Evolutionary conservation across 2,113 vertebrate species (phyloP).

Genomic region (Capreolus pygargus): DNA sequence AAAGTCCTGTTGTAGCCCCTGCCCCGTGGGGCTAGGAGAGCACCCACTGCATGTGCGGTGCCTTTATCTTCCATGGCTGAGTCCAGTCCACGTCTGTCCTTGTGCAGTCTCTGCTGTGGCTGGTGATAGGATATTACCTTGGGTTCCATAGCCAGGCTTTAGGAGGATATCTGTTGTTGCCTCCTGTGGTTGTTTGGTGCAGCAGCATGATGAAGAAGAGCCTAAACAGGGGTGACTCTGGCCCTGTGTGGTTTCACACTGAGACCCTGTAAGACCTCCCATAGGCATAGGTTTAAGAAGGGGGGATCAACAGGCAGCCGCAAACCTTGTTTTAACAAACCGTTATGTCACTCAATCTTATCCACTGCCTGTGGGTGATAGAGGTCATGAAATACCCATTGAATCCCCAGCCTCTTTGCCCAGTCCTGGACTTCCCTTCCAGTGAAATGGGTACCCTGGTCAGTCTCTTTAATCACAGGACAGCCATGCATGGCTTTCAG

Average conservation of each 20-base stretch:
- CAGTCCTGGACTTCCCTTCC: not conserved
- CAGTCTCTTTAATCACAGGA: not conserved
- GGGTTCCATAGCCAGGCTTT: not conserved
- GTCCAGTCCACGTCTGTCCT: not conserved
- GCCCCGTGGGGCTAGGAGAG: not conserved
- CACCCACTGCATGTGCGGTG: fast-evolving
- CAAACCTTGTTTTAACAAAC: not conserved
- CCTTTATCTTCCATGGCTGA: not conserved
- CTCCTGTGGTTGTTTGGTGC: fast-evolving
- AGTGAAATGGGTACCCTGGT: not conserved
- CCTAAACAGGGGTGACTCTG: not conserved
- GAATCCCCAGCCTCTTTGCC: not conserved
- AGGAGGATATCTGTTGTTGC: not conserved
- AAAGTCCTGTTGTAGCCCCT: not conserved
- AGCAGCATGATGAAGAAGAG: not conserved
- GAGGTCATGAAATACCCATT: not conserved
- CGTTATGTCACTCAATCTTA: not conserved
- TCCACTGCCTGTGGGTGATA: not conserved
- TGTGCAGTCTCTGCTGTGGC: not conserved
- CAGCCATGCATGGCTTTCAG: not conserved
- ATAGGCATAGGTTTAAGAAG: not conserved
- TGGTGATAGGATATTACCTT: not conserved
- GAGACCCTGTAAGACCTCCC: not conserved
- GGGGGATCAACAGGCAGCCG: fast-evolving
- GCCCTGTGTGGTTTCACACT: not conserved